Percentiles rank a stretch among this genome's conserved stretches.
Evolutionary conservation across 2,888 invertebrate genomes (phyloP).

Genomic region (Lymantria dispar): DNA sequence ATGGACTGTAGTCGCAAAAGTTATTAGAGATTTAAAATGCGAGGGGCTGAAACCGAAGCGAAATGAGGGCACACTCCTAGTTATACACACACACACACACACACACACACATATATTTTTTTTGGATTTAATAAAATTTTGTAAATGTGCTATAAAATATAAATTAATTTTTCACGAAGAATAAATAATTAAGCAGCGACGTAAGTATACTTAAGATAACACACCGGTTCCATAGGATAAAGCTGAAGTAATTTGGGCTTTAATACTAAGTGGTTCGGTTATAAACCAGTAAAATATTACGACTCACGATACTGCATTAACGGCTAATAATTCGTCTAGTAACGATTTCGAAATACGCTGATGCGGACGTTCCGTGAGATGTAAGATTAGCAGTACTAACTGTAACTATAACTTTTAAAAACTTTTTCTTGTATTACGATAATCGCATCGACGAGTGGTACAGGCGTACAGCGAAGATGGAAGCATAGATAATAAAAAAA

Average conservation of each 20-base stretch:
- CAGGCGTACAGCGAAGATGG: conserved; percentile 53
- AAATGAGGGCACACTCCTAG: too few species aligned
- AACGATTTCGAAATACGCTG: conserved; percentile 68
- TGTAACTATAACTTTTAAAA: conserved; percentile 62
- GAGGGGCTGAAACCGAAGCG: too few species aligned
- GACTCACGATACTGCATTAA: conserved; percentile 51
- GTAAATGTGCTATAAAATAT: neutral
- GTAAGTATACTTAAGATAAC: conserved; percentile 31
- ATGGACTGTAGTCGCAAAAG: too few species aligned
- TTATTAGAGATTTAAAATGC: too few species aligned
- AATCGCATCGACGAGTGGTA: conserved; percentile 52
- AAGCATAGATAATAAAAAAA: conserved; percentile 57
- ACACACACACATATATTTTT: neutral
- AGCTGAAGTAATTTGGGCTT: conserved; percentile 56
- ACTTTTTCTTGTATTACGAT: conserved; percentile 65
- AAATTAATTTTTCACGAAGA: conserved; percentile 14
- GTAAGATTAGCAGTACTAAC: conserved; percentile 65
- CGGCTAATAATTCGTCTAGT: conserved; percentile 67
- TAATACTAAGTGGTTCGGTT: conserved; percentile 56
- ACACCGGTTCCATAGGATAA: conserved; percentile 37
- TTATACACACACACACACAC: too few species aligned
- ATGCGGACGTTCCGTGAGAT: conserved; percentile 60
- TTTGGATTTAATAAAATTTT: too few species aligned
- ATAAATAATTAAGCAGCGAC: conserved; percentile 34
- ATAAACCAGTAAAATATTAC: conserved; percentile 64